phyloP scores from a whole-genome alignment of 2,888 invertebrate species.

The Druceiella hillmani region DNA sequence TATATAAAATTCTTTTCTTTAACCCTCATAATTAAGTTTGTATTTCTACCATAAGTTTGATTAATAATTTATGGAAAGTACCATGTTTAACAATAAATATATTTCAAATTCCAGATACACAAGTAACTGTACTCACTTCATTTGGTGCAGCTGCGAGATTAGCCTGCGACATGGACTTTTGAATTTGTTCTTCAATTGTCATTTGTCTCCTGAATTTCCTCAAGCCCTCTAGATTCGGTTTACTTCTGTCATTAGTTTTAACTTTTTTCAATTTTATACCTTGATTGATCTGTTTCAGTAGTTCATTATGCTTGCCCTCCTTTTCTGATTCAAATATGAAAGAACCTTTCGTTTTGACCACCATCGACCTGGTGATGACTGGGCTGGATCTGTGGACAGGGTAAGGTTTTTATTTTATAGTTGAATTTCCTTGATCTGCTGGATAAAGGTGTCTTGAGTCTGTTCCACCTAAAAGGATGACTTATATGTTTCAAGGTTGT shows the following conservation, averaged over 20 bases:
- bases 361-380: constrained; percentile 50
- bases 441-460: too few species aligned
- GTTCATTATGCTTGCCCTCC: constrained; percentile 69
- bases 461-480: too few species aligned
- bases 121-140: too few species aligned
- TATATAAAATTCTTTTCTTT: too few species aligned
- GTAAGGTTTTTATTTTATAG: too few species aligned
- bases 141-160: constrained; percentile 50
- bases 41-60: too few species aligned
- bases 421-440: too few species aligned
- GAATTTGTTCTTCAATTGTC: constrained; percentile 86
- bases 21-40: too few species aligned
- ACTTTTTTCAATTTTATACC: constrained; percentile 72
- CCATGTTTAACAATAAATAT: too few species aligned
- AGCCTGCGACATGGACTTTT: constrained; percentile 71
- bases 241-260: constrained; percentile 81
- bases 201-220: constrained; percentile 83
- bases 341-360: constrained; percentile 68
- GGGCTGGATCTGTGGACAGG: constrained; percentile 52
- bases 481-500: too few species aligned
- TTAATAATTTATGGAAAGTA: too few species aligned
- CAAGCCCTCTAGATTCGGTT: constrained; percentile 75
- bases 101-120: too few species aligned
- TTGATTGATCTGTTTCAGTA: constrained; percentile 74
- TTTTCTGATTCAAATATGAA: constrained; percentile 87